phyloP scores from a whole-genome alignment of 1,140 invertebrate species.

The Ceratina australensis region DNA sequence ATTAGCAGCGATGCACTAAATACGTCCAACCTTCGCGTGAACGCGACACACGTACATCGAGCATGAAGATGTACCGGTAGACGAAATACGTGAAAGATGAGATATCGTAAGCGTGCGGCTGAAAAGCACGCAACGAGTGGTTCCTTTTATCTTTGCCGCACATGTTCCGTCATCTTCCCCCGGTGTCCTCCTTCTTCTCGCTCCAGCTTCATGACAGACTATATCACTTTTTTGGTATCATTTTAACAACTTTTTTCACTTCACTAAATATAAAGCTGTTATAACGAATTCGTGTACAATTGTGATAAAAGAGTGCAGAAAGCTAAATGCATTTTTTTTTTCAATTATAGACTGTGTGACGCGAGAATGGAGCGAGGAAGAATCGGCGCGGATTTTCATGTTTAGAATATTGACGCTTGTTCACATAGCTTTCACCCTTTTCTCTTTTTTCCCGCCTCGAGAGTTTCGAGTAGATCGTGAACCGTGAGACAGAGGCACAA shows the following conservation, averaged over 20 bases:
- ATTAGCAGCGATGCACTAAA: conserved; percentile 64
- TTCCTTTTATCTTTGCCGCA: conserved; percentile 66
- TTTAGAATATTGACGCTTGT: background rate
- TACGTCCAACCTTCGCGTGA: conserved; percentile 29
- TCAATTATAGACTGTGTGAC: too few species aligned
- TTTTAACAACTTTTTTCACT: background rate
- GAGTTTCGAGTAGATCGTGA: conserved; percentile 51
- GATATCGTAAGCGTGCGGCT: conserved; percentile 40
- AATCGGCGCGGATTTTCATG: conserved; percentile 2
- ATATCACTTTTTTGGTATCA: background rate
- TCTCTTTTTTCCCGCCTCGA: background rate
- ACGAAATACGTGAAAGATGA: conserved; percentile 5
- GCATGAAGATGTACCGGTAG: background rate
- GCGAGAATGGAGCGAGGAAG: too few species aligned
- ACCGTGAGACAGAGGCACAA: conserved; percentile 27
- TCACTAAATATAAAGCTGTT: background rate
- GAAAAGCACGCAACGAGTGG: conserved; percentile 33
- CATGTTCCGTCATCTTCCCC: conserved; percentile 17
- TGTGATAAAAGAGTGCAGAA: too few species aligned
- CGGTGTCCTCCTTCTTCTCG: conserved; percentile 9
- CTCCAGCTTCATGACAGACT: background rate
- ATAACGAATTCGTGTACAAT: too few species aligned
- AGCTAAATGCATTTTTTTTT: too few species aligned
- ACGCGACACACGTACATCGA: conserved; percentile 22
- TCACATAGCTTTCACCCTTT: conserved; percentile 22